Conservation (phyloP, 1,140 invertebrate genomes). For the Orussus abietinus region DNA sequence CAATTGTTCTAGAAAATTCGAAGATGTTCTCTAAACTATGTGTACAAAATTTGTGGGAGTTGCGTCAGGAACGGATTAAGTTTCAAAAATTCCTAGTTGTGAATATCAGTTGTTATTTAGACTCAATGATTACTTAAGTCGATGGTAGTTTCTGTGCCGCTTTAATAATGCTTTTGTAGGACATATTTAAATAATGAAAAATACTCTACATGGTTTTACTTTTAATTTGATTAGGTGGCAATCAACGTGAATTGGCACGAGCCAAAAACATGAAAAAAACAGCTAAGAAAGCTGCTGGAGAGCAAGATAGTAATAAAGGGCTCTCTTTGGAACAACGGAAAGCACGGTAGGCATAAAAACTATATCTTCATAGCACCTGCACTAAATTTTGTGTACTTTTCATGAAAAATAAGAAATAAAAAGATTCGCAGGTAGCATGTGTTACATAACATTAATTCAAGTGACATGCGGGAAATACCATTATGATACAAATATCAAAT, state of each 20-base stretch:
- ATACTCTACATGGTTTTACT: too few relatives aligned
- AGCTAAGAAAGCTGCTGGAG: constrained; percentile 51
- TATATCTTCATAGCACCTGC: too few relatives aligned
- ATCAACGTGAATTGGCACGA: constrained; percentile 66
- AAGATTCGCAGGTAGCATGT: too few relatives aligned
- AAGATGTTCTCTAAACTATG: too few relatives aligned
- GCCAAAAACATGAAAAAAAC: constrained; percentile 63
- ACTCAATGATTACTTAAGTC: background rate
- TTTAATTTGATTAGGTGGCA: constrained; percentile 52
- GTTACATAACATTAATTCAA: too few relatives aligned
- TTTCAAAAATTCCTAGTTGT: background rate
- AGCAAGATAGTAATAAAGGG: constrained; percentile 61
- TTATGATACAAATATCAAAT: constrained; percentile 6
- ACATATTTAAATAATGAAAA: background rate
- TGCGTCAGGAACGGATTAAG: background rate
- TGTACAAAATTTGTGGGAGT: too few relatives aligned
- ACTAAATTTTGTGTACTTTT: too few relatives aligned
- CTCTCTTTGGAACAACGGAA: constrained; percentile 59
- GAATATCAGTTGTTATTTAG: background rate
- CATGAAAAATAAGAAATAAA: too few relatives aligned
- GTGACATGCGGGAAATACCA: too few relatives aligned
- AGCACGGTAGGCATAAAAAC: constrained; percentile 57
- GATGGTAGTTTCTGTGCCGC: too few relatives aligned
- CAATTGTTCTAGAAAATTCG: too few relatives aligned
- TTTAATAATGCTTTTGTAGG: too few relatives aligned